A percentile compares a stretch with the other conserved stretches of the same genome.
Conservation (phyloP, 2,113 vertebrate species). For the Rhabdornis inornatus region DNA sequence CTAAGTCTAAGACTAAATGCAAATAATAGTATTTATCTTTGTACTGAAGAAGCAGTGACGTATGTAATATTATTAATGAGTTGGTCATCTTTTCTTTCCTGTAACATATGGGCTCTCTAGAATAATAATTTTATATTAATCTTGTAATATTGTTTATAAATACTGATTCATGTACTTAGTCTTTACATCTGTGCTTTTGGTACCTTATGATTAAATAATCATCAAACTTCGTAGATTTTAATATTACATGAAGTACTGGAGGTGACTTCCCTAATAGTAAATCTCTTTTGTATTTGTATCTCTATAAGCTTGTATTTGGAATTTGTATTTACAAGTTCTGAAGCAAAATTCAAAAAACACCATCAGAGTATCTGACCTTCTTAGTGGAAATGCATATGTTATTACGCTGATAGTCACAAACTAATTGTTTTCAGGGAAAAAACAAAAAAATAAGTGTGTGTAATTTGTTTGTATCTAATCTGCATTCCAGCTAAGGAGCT, state of each 20-base stretch:
- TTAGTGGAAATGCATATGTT: background rate
- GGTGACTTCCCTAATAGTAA: background rate
- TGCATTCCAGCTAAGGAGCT: background rate
- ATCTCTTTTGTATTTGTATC: background rate
- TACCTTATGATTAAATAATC: background rate
- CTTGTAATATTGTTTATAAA: background rate
- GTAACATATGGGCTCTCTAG: rapidly evolving
- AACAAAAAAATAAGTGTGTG: background rate
- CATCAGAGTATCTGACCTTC: background rate
- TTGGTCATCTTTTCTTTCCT: background rate
- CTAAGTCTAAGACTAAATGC: background rate
- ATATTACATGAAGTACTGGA: background rate
- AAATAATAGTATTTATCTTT: background rate
- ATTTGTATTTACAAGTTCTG: background rate
- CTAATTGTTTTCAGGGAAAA: background rate
- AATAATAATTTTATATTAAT: background rate
- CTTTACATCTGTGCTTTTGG: background rate
- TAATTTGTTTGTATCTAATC: background rate
- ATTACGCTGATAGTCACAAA: background rate
- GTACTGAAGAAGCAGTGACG: background rate
- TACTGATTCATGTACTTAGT: background rate
- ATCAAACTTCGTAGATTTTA: background rate
- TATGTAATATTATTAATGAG: background rate
- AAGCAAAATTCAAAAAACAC: background rate
- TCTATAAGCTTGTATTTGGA: background rate